Evolutionary conservation across 2,797 vertebrate genomes (phyloP).

Genomic region (Sebastes cheni): DNA sequence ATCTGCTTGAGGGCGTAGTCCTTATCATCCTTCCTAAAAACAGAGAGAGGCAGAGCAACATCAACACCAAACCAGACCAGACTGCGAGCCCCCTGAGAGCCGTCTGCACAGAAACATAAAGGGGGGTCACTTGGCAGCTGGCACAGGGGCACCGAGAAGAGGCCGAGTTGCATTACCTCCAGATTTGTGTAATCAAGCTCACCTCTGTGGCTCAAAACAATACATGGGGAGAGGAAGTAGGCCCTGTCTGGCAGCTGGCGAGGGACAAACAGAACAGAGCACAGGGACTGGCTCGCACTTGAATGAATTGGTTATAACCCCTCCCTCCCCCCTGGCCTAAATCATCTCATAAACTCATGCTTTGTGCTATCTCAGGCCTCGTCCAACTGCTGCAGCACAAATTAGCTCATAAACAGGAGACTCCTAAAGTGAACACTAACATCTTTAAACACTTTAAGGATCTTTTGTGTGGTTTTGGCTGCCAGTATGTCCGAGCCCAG

Average conservation of each 20-base stretch:
- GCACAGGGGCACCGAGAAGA: slow-evolving; percentile 52
- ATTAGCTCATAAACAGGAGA: slow-evolving; percentile 70
- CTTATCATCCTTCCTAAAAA: slow-evolving; percentile 98
- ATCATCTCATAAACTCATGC: slow-evolving; percentile 71
- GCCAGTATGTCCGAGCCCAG: slow-evolving; percentile 58
- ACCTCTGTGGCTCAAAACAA: slow-evolving; percentile 75
- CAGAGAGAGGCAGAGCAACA: slow-evolving; percentile 63
- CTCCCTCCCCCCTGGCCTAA: slow-evolving; percentile 44
- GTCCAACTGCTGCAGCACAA: slow-evolving; percentile 65
- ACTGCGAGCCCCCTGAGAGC: slow-evolving; percentile 54
- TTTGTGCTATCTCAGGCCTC: slow-evolving; percentile 57
- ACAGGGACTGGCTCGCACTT: slow-evolving; percentile 53
- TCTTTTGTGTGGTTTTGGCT: slow-evolving; percentile 59
- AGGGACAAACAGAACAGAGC: slow-evolving; percentile 64
- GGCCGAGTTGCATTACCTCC: slow-evolving; percentile 72
- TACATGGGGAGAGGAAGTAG: slow-evolving; percentile 60
- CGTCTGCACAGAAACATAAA: slow-evolving; percentile 54
- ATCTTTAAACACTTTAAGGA: slow-evolving; percentile 74
- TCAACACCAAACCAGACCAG: slow-evolving; percentile 67
- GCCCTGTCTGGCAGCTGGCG: slow-evolving; percentile 66
- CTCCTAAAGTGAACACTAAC: slow-evolving; percentile 63
- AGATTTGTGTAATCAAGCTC: slow-evolving; percentile 79
- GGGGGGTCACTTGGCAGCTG: slow-evolving; percentile 64
- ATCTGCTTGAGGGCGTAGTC: slow-evolving; percentile 99
- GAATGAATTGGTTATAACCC: slow-evolving; percentile 55